Evolutionary conservation across 2,888 invertebrate genomes (phyloP).

Genomic region (Habroteleia sp.): DNA sequence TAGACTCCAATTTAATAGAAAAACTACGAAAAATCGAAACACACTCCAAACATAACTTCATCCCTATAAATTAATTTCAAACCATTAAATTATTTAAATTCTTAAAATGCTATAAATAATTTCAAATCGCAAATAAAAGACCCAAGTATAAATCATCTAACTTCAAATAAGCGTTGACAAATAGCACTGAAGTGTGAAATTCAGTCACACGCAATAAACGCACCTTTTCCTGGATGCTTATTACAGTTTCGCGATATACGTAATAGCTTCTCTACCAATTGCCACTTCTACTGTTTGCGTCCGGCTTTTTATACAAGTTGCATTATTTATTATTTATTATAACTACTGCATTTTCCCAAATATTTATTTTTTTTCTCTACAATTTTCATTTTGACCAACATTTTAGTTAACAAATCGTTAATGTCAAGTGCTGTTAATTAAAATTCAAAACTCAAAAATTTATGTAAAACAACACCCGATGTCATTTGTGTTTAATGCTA

Average conservation of each 20-base stretch:
- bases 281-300: conserved; percentile 39
- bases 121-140: too few relatives aligned
- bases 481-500: conserved; percentile 47
- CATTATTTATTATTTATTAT: conserved; percentile 20
- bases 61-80: too few relatives aligned
- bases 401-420: too few relatives aligned
- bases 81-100: too few relatives aligned
- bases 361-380: background rate
- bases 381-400: background rate
- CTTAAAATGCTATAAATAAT: too few relatives aligned
- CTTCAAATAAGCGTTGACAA: too few relatives aligned
- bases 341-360: background rate
- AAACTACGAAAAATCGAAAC: too few relatives aligned
- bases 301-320: conserved; percentile 46
- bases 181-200: conserved; percentile 47
- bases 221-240: conserved; percentile 65
- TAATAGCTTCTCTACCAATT: conserved; percentile 53
- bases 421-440: too few relatives aligned
- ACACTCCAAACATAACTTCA: too few relatives aligned
- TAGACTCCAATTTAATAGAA: too few relatives aligned
- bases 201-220: conserved; percentile 55
- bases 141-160: too few relatives aligned
- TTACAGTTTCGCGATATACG: conserved; percentile 42
- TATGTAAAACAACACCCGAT: background rate
- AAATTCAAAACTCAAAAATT: conserved; percentile 6